Percentiles rank a stretch among this genome's conserved stretches.
Conservation (phyloP, 2,113 vertebrate species). For the Nycticebus coucang region DNA sequence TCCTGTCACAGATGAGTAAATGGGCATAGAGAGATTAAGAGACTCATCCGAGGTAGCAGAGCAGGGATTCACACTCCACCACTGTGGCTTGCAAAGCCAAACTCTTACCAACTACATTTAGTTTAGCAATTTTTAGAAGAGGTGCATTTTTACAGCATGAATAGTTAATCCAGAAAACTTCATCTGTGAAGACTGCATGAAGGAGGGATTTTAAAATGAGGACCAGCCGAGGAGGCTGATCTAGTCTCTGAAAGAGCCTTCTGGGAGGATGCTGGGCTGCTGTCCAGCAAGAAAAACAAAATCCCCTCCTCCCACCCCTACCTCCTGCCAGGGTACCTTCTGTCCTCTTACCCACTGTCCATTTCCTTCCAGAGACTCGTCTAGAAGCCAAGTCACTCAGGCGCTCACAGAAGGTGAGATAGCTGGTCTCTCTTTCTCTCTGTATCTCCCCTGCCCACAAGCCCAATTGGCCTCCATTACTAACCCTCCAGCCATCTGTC, state of each 20-base stretch:
- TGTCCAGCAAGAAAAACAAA: background rate
- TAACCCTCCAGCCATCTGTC: background rate
- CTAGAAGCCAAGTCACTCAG: background rate
- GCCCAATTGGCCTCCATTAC: background rate
- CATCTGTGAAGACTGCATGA: slow-evolving; percentile 17
- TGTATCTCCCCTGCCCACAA: no score
- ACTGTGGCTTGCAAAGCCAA: background rate
- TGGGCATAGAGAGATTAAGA: background rate
- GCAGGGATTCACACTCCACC: background rate
- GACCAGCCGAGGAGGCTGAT: background rate
- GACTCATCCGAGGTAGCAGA: background rate
- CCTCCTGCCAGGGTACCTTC: background rate
- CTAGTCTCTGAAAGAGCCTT: background rate
- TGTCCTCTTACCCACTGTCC: background rate
- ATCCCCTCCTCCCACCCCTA: background rate
- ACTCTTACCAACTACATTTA: background rate
- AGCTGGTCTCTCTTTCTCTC: background rate
- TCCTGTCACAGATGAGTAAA: background rate
- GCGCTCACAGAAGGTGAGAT: background rate
- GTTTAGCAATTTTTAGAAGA: background rate
- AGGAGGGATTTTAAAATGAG: slow-evolving; percentile 43
- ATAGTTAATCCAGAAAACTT: background rate
- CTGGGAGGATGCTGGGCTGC: background rate
- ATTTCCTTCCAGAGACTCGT: background rate
- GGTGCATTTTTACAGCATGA: slow-evolving; percentile 2